Base-by-base conservation (phyloP, 2,888 invertebrate species). In the Hyposoter didymator region DNA sequence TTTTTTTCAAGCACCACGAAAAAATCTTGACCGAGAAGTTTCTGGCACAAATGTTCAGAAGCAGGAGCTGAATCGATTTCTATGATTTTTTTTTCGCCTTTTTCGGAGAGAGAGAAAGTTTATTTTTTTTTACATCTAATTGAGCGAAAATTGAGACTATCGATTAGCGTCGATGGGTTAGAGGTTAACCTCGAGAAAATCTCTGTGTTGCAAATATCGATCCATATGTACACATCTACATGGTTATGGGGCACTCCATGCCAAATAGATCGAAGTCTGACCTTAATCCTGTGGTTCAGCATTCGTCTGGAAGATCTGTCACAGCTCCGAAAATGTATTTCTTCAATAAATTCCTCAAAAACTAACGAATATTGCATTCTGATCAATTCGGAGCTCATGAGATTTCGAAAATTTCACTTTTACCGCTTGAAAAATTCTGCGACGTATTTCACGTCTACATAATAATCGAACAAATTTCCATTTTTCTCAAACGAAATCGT, bases 201-300 rank as follows among this genome's bases (percentile, higher is more conserved):
- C 35, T 39, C 35, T 52, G n/a, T 55, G 39, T 73, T 55, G 19
- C 22, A 19, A 73, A 73, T 55, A 73, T 73, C 55, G 73, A 73
- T 22, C 73, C 12, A 22, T 22, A 39, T 22, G 14, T 70, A 10
- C 35, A 39, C 22, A 1, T 45, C 45, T 39, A 39, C 43, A n/a
- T 45, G 28, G 22, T 22, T 69, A 69, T 45, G 69, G 69, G 47
- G 22, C 69, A 69, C 43, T 69, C 69, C 69, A 28, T 45, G 45
- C 22, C 45, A 39, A 47, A 28, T 28, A 14, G 35, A 70, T 49
- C 17, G 8, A 70, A 22, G 49, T 70, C 39, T 35, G 32, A 47
- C 35, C 32, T 49, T 49, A 2, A n/a, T 32, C n/a, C 6, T 47
- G 39, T 47, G 35, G 10, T 17, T n/a, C 17, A 6, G 10, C 10